Base-by-base conservation (phyloP, 2,797 vertebrate genomes). In the Mallotus villosus region DNA sequence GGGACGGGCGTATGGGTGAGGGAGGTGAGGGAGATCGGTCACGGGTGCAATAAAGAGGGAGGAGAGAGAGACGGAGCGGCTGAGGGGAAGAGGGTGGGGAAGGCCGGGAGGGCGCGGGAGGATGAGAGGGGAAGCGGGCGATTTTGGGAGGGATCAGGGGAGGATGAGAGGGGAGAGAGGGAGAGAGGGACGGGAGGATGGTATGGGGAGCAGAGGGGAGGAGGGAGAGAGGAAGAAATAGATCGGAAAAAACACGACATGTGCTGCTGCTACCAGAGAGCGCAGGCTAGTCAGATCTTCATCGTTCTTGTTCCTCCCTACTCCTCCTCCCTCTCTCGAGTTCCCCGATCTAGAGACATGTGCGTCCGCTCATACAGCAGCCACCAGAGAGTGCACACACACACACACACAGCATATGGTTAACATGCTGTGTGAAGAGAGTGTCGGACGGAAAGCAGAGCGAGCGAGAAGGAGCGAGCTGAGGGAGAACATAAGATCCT, bases 361-460 rank as follows among this genome's bases (percentile, higher is more conserved):
- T 29, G 49, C n/a, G 19, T 55, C 62, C 22, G 62, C 3, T 63
- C 62, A 17, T 34, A 49, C 14, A 25, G 22, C 12, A 65, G 12
- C 21, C 21, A 22, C 9, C 24, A 41, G 60, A 11, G 32, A 29
- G 3, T 29, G 27, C 27, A 0, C 27, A 12, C 63, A 63, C 63
- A 17, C 16, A 65, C 37, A 46, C 21, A 65, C 46, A 65, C 41
- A 65, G 24, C 63, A 49, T 5, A 24, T n/a, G 22, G 41, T 65
- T 65, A 14, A 65, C 63, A 65, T 16, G 37, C 16, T 55, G 19
- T 55, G 19, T 55, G 51, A n/a, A 55, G 51, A 55, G 51, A 55
- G 51, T 17, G 51, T 55, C 7, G 51, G 51, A 17, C 5, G 9
- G 2, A 22, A 24, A 59, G 34, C 37, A 41, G 19, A n/a, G 34